These are phyloP conservation scores for Nestor notabilis DNA, from an alignment of 2,113 vertebrate genomes.

Conservation along the genomic window DNA sequence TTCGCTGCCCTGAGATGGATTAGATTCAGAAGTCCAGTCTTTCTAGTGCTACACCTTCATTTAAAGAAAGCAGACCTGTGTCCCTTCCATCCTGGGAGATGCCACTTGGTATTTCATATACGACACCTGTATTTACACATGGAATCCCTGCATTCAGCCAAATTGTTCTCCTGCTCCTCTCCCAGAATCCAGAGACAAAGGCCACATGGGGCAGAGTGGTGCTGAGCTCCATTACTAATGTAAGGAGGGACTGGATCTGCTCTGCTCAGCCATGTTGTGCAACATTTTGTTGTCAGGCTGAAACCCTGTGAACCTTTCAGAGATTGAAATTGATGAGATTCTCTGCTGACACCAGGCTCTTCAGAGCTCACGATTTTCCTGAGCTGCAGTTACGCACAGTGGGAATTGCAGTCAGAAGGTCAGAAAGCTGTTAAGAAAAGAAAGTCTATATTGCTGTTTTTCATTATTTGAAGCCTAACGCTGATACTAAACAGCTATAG, in stretches of 20 bases:
- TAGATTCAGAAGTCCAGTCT: background rate
- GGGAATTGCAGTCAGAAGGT: conserved; percentile 58
- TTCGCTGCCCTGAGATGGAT: background rate
- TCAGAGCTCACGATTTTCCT: conserved; percentile 25
- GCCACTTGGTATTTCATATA: background rate
- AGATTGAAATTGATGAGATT: conserved; percentile 60
- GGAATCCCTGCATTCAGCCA: background rate
- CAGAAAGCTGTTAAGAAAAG: conserved; percentile 41
- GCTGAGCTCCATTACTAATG: background rate
- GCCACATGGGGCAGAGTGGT: background rate
- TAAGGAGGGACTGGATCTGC: background rate
- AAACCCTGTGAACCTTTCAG: background rate
- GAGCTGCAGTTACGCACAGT: conserved; percentile 19
- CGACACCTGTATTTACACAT: background rate
- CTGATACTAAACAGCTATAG: background rate
- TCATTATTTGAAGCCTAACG: background rate
- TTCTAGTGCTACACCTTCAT: background rate
- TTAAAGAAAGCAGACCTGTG: background rate
- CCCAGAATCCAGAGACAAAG: background rate
- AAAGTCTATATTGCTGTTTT: conserved; percentile 9
- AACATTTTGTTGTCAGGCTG: background rate
- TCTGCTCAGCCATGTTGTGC: background rate
- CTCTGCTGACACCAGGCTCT: conserved; percentile 13
- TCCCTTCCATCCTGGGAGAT: background rate
- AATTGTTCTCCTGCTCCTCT: background rate